Evolutionary conservation across 2,113 vertebrate genomes (phyloP).

Genomic region (Bujurquina vittata): DNA sequence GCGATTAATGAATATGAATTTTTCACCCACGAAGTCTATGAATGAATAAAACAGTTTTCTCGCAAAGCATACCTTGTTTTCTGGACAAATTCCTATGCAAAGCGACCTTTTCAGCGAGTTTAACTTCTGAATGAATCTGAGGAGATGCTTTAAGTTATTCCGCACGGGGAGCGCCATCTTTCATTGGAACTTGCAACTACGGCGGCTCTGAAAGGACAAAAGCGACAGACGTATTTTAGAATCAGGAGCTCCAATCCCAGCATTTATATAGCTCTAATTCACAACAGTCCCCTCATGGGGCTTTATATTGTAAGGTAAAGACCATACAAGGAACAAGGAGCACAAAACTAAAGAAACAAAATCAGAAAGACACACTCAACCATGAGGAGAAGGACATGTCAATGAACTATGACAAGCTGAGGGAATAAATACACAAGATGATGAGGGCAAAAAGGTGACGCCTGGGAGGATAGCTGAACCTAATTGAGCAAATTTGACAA

Average conservation of each 20-base stretch:
- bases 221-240: background rate
- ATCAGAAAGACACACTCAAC: too few relatives aligned
- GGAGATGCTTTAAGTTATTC: constrained; percentile 38
- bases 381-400: too few relatives aligned
- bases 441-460: too few relatives aligned
- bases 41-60: background rate
- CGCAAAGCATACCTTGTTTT: constrained; percentile 46
- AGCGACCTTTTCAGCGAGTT: constrained; percentile 9
- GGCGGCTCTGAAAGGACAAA: constrained; percentile 58
- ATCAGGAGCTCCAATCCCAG: background rate
- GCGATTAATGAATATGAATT: too few relatives aligned
- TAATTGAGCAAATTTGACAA: too few relatives aligned
- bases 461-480: too few relatives aligned
- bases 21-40: background rate
- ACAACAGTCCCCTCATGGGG: background rate
- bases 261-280: background rate
- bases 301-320: background rate
- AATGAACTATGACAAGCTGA: too few relatives aligned
- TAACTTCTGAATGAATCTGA: constrained; percentile 46
- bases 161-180: constrained; percentile 79
- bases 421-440: too few relatives aligned
- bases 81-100: background rate
- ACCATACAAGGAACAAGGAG: too few relatives aligned
- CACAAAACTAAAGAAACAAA: too few relatives aligned
- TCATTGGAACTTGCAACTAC: constrained; percentile 50